Percentiles rank a stretch among this genome's conserved stretches.
phyloP scores from a whole-genome alignment of 2,113 vertebrate species.

The Upupa epops region DNA sequence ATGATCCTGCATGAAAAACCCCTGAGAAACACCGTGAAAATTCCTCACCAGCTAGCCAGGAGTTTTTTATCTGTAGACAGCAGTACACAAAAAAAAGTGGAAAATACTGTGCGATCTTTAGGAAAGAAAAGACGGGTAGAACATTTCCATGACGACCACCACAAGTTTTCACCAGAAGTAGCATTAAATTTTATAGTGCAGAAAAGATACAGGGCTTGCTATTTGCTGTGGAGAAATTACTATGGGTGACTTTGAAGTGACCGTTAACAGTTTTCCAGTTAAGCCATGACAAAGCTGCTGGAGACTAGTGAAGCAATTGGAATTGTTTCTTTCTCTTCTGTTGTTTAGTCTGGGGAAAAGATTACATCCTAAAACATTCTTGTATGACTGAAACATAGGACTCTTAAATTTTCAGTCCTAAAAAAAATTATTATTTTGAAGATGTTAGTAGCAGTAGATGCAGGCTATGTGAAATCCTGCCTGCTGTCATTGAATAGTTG shows the following conservation, averaged over 20 bases:
- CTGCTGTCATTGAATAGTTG: not conserved
- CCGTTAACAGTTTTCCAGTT: not conserved
- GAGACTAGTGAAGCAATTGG: not conserved
- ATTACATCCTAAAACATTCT: not conserved
- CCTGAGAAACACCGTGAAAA: not conserved
- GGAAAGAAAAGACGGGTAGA: conserved; percentile 22
- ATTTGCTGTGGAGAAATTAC: not conserved
- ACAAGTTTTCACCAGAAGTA: not conserved
- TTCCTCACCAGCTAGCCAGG: not conserved
- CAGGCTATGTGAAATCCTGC: not conserved
- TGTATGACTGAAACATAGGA: not conserved
- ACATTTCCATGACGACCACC: conserved; percentile 56
- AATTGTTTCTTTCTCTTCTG: not conserved
- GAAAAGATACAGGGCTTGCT: not conserved
- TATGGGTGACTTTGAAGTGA: not conserved
- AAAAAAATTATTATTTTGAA: not conserved
- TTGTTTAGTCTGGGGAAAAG: not conserved
- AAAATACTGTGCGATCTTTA: conserved; percentile 12
- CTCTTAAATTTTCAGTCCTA: not conserved
- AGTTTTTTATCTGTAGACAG: not conserved
- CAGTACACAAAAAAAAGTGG: not conserved
- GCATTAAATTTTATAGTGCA: not conserved
- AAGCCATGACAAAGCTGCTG: not conserved
- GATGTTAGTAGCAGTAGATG: not conserved
- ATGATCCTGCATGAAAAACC: not conserved